Evolutionary conservation across 2,113 vertebrate species (phyloP).

Genomic region (Hemiprocne comata): DNA sequence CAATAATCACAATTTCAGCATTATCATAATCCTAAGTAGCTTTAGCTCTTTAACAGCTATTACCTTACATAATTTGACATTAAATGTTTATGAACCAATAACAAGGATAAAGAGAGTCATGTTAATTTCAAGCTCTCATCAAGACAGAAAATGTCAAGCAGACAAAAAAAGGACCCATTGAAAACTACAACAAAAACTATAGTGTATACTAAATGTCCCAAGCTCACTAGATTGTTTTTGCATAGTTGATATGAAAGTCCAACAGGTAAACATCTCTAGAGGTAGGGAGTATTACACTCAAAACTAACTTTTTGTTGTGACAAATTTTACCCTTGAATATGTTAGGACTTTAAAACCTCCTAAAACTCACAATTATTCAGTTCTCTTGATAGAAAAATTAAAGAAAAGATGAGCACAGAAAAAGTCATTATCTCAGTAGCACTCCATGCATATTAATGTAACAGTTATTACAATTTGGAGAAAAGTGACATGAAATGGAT

Average conservation of each 20-base stretch:
- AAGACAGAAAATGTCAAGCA: background rate
- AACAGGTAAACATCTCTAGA: background rate
- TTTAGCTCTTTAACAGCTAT: background rate
- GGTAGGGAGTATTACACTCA: background rate
- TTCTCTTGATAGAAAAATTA: background rate
- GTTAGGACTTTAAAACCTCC: background rate
- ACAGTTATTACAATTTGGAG: background rate
- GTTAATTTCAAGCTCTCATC: background rate
- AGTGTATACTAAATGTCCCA: background rate
- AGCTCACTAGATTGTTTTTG: background rate
- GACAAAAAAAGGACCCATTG: background rate
- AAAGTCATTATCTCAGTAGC: background rate
- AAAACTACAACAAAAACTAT: background rate
- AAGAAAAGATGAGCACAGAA: background rate
- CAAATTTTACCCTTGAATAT: background rate
- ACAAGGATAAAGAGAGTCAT: background rate
- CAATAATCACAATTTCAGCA: background rate
- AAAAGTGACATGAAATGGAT: background rate
- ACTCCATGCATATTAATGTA: background rate
- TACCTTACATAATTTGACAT: background rate
- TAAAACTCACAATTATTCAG: background rate
- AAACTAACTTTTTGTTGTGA: background rate
- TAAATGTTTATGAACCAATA: background rate
- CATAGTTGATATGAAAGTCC: background rate
- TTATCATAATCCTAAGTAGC: background rate